Evolutionary conservation across 2,113 vertebrate genomes (phyloP).

Genomic region (Elephas maximus): DNA sequence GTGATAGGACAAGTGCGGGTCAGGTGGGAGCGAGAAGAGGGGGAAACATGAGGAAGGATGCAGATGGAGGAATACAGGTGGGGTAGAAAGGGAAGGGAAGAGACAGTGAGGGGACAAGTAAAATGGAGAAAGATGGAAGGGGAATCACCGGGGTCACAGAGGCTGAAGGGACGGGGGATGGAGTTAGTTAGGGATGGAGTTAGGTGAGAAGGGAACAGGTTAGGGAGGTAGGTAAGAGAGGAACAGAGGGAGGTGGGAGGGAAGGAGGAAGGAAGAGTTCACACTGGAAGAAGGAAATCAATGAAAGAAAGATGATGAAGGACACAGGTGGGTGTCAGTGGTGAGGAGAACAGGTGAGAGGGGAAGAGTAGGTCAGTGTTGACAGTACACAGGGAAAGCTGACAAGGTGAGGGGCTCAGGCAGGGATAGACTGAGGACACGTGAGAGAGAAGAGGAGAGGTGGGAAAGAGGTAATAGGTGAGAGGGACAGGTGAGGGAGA

Average conservation of each 20-base stretch:
- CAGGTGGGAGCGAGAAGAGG: not conserved
- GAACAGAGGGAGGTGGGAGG: not conserved
- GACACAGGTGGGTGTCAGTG: not conserved
- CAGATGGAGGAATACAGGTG: not conserved
- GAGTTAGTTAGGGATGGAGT: not conserved
- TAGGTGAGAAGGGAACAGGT: not conserved
- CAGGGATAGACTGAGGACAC: not conserved
- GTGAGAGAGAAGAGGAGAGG: not conserved
- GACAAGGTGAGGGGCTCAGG: not conserved
- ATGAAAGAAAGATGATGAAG: not conserved
- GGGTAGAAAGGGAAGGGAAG: not conserved
- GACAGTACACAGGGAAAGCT: not conserved
- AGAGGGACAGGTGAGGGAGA: not conserved
- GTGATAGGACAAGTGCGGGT: not conserved
- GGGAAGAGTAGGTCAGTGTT: not conserved
- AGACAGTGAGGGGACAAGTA: not conserved
- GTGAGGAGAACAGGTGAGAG: no score
- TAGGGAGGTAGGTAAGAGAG: not conserved
- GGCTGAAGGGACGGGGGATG: not conserved
- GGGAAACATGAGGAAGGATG: not conserved
- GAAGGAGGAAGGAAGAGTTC: not conserved
- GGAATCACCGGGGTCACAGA: not conserved
- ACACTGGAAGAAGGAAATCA: no score
- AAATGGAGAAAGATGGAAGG: not conserved
- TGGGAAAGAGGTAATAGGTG: not conserved